phyloP scores from a whole-genome alignment of 1,140 invertebrate species.

The Bombus waltoni region DNA sequence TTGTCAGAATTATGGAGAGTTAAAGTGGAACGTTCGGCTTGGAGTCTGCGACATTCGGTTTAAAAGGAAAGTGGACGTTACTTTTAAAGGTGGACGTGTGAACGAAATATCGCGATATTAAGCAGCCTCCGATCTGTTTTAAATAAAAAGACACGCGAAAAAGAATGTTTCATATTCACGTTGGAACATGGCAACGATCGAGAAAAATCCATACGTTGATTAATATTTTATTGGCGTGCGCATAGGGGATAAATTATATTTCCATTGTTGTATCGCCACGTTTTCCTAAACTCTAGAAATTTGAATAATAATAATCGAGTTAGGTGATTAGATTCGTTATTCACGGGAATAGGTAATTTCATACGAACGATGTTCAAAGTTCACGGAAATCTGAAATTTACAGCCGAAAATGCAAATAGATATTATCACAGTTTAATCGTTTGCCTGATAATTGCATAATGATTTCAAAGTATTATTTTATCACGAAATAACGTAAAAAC shows the following conservation, averaged over 20 bases:
- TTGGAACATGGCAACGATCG: too few relatives aligned
- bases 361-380: not conserved
- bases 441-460: too few relatives aligned
- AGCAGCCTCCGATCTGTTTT: too few relatives aligned
- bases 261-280: not conserved
- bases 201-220: too few relatives aligned
- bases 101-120: too few relatives aligned
- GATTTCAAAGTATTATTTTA: not conserved
- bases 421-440: too few relatives aligned
- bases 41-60: not conserved
- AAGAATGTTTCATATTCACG: too few relatives aligned
- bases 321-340: not conserved
- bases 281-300: not conserved
- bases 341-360: not conserved
- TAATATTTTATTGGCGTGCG: too few relatives aligned
- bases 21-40: not conserved
- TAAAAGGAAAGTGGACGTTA: not conserved
- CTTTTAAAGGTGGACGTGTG: rapidly evolving
- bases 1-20: not conserved
- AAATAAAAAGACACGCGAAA: too few relatives aligned
- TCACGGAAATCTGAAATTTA: too few relatives aligned
- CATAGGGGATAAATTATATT: too few relatives aligned
- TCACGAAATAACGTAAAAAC: not conserved
- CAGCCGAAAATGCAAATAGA: not conserved
- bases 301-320: not conserved